Conservation (phyloP, 2,113 vertebrate species). For the Sapajus apella region DNA sequence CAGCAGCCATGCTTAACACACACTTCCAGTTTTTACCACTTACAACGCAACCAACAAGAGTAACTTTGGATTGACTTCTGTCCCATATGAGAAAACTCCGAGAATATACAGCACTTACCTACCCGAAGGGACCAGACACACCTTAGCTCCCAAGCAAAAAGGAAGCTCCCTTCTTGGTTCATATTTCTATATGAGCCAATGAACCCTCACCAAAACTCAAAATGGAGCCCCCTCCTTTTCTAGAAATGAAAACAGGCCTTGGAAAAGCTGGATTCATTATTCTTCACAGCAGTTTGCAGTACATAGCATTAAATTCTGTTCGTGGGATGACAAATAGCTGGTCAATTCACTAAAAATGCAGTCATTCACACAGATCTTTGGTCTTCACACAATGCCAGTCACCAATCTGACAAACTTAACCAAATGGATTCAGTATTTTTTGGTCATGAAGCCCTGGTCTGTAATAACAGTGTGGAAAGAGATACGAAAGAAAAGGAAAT, state of each 20-base stretch:
- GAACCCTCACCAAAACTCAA: constrained; percentile 52
- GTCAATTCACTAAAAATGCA: constrained; percentile 72
- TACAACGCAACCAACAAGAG: background rate
- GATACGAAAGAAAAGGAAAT: constrained; percentile 62
- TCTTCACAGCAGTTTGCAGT: constrained; percentile 49
- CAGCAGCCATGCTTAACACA: background rate
- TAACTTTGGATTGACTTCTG: background rate
- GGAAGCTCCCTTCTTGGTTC: background rate
- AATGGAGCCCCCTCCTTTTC: constrained; percentile 42
- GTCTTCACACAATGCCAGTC: constrained; percentile 76
- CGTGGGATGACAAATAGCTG: constrained; percentile 66
- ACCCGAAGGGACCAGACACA: background rate
- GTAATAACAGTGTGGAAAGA: constrained; percentile 65
- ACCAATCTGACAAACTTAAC: constrained; percentile 73
- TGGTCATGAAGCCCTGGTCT: constrained; percentile 70
- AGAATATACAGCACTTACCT: background rate
- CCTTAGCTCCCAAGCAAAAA: background rate
- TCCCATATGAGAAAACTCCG: background rate
- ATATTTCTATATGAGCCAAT: background rate
- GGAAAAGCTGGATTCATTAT: constrained; percentile 58
- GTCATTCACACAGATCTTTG: constrained; percentile 72
- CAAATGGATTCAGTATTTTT: constrained; percentile 75
- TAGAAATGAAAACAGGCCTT: constrained; percentile 57
- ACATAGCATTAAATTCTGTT: constrained; percentile 70
- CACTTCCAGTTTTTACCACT: background rate